Percentiles rank a stretch among this genome's conserved stretches.
Conservation (phyloP, 2,797 vertebrate genomes). For the Hylomyscus alleni region DNA sequence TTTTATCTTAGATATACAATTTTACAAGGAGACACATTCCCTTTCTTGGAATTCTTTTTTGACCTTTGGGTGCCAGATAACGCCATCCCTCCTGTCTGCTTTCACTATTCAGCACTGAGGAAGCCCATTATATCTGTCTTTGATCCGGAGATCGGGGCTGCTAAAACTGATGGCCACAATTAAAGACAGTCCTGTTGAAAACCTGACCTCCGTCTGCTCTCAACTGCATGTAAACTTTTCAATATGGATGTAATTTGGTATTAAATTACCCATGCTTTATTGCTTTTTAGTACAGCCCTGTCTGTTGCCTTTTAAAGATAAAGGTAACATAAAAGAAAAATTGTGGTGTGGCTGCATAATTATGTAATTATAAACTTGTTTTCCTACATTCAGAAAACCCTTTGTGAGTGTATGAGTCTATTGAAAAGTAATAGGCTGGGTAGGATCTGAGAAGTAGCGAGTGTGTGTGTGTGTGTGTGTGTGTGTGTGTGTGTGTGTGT, state of each 20-base stretch:
- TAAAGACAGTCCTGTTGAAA: slow-evolving; percentile 91
- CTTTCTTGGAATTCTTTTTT: slow-evolving; percentile 84
- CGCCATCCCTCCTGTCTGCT: slow-evolving; percentile 87
- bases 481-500: background rate
- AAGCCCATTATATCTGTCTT: slow-evolving; percentile 90
- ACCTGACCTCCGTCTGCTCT: slow-evolving; percentile 92
- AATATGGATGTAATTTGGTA: slow-evolving; percentile 96
- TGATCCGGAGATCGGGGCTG: slow-evolving; percentile 90
- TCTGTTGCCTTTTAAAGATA: slow-evolving; percentile 90
- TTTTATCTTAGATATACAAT: slow-evolving; percentile 79
- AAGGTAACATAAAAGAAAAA: slow-evolving; percentile 90
- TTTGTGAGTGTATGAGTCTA: slow-evolving; percentile 82
- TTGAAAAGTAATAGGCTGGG: slow-evolving; percentile 79
- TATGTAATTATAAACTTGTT: slow-evolving; percentile 90
- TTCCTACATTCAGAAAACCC: slow-evolving; percentile 87
- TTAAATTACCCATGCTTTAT: slow-evolving; percentile 96
- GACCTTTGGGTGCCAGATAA: slow-evolving; percentile 88
- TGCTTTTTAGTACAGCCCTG: slow-evolving; percentile 93
- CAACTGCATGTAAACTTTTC: slow-evolving; percentile 96
- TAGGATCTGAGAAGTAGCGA: slow-evolving; percentile 66
- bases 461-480: background rate
- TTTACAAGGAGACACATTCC: slow-evolving; percentile 74
- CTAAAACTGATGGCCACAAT: slow-evolving; percentile 91
- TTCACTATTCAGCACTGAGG: slow-evolving; percentile 86
- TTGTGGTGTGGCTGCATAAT: slow-evolving; percentile 89